Percentiles rank a stretch among this genome's conserved stretches.
phyloP scores from a whole-genome alignment of 2,888 invertebrate species.

The Agriopis leucophaearia region DNA sequence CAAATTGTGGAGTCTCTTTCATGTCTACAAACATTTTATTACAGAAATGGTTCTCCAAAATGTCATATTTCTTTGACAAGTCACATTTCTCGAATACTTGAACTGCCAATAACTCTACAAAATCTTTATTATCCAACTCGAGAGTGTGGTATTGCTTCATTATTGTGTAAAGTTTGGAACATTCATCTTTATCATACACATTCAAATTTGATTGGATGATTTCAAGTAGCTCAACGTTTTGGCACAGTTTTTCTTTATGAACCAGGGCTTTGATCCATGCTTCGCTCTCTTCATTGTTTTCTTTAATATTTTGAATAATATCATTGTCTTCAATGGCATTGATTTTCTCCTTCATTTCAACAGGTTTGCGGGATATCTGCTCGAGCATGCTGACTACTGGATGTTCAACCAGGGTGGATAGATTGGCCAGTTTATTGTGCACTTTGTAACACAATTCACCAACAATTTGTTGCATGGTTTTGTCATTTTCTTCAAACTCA shows the following conservation, averaged over 20 bases:
- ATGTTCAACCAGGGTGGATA: constrained; percentile 62
- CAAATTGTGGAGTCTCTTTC: constrained; percentile 58
- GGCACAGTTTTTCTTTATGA: constrained; percentile 63
- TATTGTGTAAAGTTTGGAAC: constrained; percentile 58
- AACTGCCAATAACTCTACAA: constrained; percentile 56
- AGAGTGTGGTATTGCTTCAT: constrained; percentile 53
- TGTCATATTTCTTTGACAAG: constrained; percentile 56
- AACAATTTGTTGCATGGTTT: constrained; percentile 71
- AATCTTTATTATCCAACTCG: constrained; percentile 52
- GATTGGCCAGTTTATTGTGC: constrained; percentile 53
- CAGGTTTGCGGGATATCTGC: constrained; percentile 71
- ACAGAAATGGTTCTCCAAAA: constrained; percentile 64
- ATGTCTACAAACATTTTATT: constrained; percentile 61
- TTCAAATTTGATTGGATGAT: constrained; percentile 59
- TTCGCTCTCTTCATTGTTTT: constrained; percentile 55
- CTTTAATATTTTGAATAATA: constrained; percentile 65
- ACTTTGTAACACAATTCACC: constrained; percentile 73
- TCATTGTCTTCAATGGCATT: constrained; percentile 57
- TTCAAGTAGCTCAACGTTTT: constrained; percentile 58
- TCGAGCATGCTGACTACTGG: constrained; percentile 69
- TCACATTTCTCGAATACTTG: constrained; percentile 66
- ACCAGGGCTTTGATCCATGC: constrained; percentile 71
- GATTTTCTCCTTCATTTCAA: constrained; percentile 66
- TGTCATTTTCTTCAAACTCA: constrained; percentile 71
- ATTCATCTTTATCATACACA: constrained; percentile 60